phyloP scores from a whole-genome alignment of 2,888 invertebrate genomes.

The Sminthurides aquaticus region DNA sequence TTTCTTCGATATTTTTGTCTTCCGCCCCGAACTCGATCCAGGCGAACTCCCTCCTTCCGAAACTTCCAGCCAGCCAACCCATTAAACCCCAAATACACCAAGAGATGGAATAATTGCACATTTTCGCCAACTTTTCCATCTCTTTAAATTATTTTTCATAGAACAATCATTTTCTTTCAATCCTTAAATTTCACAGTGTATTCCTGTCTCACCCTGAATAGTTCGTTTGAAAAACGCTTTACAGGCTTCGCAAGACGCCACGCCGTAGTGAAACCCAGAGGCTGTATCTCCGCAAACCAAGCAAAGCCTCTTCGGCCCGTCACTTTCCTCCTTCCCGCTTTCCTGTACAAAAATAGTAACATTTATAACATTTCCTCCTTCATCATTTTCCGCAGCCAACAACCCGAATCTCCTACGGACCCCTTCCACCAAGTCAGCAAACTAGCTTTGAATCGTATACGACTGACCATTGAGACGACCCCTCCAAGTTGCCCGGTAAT shows the following conservation, averaged over 20 bases:
- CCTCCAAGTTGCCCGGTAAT: no score
- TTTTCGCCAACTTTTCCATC: neutral
- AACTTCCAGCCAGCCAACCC: neutral
- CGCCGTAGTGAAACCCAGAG: conserved; percentile 93
- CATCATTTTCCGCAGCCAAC: neutral
- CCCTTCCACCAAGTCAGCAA: neutral
- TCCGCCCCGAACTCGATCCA: conserved; percentile 90
- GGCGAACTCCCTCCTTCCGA: conserved; percentile 82
- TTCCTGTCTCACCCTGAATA: conserved; percentile 68
- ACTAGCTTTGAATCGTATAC: no score
- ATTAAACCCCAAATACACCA: neutral
- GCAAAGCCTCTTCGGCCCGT: conserved; percentile 72
- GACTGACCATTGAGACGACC: no score
- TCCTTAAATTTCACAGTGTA: neutral
- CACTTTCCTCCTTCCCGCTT: conserved; percentile 57
- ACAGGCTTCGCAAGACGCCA: conserved; percentile 95
- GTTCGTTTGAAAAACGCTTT: conserved; percentile 98
- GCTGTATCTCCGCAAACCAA: conserved; percentile 93
- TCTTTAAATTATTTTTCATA: neutral
- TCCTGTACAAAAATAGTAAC: conserved; percentile 48
- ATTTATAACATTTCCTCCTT: neutral
- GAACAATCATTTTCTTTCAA: neutral
- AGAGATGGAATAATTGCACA: neutral
- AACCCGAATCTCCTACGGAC: no score
- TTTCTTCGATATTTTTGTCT: conserved; percentile 87